Conservation (phyloP, 2,888 invertebrate species). For the Harpalus rufipes region DNA sequence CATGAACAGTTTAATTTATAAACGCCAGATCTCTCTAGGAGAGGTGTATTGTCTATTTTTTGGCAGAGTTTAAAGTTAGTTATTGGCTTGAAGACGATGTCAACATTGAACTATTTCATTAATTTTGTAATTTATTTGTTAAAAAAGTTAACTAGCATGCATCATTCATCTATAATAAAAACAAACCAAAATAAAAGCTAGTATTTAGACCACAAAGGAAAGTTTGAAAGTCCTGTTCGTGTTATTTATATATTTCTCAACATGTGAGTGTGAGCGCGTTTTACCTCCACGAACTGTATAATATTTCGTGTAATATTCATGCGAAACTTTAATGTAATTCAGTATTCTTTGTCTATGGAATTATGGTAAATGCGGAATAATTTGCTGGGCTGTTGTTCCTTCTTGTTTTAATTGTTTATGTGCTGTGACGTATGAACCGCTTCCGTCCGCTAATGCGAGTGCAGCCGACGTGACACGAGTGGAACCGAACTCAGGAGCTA, state of each 20-base stretch:
- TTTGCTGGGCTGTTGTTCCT: constrained; percentile 54
- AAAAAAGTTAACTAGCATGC: too few species aligned
- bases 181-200: too few species aligned
- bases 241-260: constrained; percentile 7
- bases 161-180: too few species aligned
- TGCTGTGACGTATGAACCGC: constrained; percentile 61
- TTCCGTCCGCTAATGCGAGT: constrained; percentile 32
- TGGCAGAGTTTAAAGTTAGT: too few species aligned
- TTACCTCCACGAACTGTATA: constrained; percentile 39
- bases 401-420: constrained; percentile 62
- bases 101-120: too few species aligned
- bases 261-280: constrained; percentile 5
- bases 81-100: too few species aligned
- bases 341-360: constrained; percentile 59
- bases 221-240: too few species aligned
- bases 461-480: constrained; percentile 28
- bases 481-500: neutral
- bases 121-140: too few species aligned
- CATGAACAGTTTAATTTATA: too few species aligned
- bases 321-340: constrained; percentile 50
- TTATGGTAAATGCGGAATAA: constrained; percentile 62
- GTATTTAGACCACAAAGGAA: too few species aligned
- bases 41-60: too few species aligned
- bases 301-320: constrained; percentile 52
- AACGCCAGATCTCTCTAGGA: too few species aligned